Evolutionary conservation across 2,888 invertebrate genomes (phyloP), one percentile per base, ranked within the genome.

Genomic region (Cephonodes hylas): DNA sequence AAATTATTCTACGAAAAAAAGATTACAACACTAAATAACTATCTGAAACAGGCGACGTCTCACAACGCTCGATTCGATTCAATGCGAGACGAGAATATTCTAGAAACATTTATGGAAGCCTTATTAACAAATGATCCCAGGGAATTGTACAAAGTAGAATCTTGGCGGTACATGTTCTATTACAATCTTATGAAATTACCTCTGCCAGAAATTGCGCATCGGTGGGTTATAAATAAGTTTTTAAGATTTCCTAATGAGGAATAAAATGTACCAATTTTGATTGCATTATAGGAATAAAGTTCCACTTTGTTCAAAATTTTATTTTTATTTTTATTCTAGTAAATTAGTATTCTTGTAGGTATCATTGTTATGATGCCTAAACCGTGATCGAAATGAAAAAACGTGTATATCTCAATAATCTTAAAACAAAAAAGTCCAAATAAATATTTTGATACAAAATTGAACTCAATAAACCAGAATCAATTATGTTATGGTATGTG

Each of bases 91-190:
- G 85, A 93, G 74, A 76, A 75, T 20, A 85, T 96, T 64, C 94
- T 95, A 67, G 80, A 92, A 60, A 93, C 93, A 34, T 96, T 96
- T 72, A 93, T 95, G 70, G 89, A 93, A 70, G 94, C 96, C 3
- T 77, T 97, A 31, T 88, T 94, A 20, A 93, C 94, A 64, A 83
- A 87, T 27, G 80, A 93, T 38, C 96, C 97, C 0, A 88, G 90
- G 59, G 72, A 93, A 2, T 66, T 94, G 6, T 97, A 97, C 75
- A 94, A 94, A 86, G 94, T 94, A 68, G 96, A 96, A 74, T 94
- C 95, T 0, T 94, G 94, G 91, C 91, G 95, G 77, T 96, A 93
- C 75, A 86, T 79, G 72, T 77, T 95, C 61, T 96, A 96, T 81
- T 95, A 96, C 71, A 87, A 86, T 59, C 79, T 96, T 22, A 94